Conservation (phyloP, 2,888 invertebrate genomes). For the Trichacis sp. region DNA sequence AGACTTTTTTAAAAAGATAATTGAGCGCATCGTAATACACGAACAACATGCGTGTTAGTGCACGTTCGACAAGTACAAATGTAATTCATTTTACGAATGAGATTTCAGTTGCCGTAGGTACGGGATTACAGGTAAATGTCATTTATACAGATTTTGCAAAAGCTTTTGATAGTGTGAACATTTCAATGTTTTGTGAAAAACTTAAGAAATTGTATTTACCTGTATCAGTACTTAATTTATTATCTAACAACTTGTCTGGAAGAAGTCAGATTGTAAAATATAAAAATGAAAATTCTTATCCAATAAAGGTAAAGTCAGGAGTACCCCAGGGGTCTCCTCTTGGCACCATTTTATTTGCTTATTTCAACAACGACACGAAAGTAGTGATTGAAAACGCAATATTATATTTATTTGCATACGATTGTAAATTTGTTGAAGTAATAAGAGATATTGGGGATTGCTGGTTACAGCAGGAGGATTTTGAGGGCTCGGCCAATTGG, state of each 20-base stretch:
- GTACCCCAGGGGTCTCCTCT: conserved; percentile 11
- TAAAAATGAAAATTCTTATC: no score
- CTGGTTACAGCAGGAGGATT: conserved; percentile 2
- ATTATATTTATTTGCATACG: conserved; percentile 10
- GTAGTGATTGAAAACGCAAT: background rate
- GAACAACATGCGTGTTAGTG: conserved; percentile 8
- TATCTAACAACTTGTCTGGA: no score
- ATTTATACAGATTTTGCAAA: no score
- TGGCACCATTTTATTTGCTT: conserved; percentile 1
- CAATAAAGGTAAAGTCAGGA: no score
- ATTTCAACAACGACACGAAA: conserved; percentile 9
- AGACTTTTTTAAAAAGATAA: conserved; percentile 1
- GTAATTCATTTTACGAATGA: background rate
- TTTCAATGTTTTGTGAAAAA: no score
- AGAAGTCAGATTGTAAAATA: no score
- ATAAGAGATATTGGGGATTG: background rate
- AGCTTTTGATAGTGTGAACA: no score
- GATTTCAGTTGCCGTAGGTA: background rate
- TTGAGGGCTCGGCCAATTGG: background rate
- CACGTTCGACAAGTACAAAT: conserved; percentile 1
- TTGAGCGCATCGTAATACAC: conserved; percentile 5
- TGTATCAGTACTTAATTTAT: no score
- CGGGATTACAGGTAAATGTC: background rate
- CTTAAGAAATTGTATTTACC: no score
- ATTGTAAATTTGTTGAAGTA: conserved; percentile 9